Percentiles rank a stretch among this genome's conserved stretches.
Evolutionary conservation across 2,888 invertebrate genomes (phyloP).

Genomic region (Escarpia spicata): DNA sequence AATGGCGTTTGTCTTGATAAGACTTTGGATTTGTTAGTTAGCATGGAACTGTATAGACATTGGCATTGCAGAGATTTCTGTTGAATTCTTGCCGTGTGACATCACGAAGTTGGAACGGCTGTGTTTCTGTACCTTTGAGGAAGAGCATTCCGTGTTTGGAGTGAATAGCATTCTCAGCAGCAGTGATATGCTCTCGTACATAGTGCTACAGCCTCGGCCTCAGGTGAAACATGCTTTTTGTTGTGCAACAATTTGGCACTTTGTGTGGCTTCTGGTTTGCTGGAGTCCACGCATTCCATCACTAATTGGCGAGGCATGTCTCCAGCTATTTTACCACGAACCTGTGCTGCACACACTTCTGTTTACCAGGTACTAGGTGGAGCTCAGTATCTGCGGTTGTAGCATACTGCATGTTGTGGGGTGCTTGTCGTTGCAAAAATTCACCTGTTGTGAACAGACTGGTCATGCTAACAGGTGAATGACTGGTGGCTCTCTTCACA

Average conservation of each 20-base stretch:
- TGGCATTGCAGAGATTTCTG: neutral
- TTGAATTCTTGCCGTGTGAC: neutral
- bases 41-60: neutral
- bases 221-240: neutral
- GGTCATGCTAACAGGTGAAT: conserved; percentile 4
- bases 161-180: conserved; percentile 13
- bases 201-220: neutral
- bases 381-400: neutral
- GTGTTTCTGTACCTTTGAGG: neutral
- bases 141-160: neutral
- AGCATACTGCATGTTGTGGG: neutral
- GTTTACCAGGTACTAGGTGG: neutral
- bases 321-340: neutral
- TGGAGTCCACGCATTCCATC: neutral
- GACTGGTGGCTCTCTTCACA: neutral
- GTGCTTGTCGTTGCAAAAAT: neutral
- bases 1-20: neutral
- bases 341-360: neutral
- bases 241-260: conserved; percentile 16
- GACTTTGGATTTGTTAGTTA: neutral
- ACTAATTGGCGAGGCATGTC: conserved; percentile 7
- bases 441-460: neutral
- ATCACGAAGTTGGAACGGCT: neutral
- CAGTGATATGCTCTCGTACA: neutral
- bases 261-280: conserved; percentile 16